Percentiles rank a stretch among this genome's conserved stretches.
phyloP scores from a whole-genome alignment of 2,888 invertebrate genomes.

The Ptilodon capucinus region DNA sequence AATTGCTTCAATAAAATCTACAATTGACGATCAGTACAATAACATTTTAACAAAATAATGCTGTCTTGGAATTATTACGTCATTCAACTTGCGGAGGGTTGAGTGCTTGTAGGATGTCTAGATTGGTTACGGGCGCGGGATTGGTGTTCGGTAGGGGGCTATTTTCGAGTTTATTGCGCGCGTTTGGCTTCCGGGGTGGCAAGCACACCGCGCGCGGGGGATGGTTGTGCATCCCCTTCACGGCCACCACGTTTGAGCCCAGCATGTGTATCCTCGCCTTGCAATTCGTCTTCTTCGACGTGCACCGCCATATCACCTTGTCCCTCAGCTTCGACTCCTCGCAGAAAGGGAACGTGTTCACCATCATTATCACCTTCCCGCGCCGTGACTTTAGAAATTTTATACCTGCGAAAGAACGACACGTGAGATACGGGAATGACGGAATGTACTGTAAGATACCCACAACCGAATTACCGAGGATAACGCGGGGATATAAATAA shows the following conservation, averaged over 20 bases:
- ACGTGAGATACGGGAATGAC: constrained; percentile 47
- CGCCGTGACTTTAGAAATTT: constrained; percentile 78
- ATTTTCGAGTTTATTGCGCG: constrained; percentile 41
- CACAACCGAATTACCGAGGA: constrained; percentile 2
- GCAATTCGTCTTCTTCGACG: constrained; percentile 80
- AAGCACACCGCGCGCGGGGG: constrained; percentile 64
- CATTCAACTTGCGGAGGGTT: constrained; percentile 39
- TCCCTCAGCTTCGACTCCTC: constrained; percentile 78
- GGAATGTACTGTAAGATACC: constrained; percentile 2
- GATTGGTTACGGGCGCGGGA: constrained; percentile 20
- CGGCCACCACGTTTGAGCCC: constrained; percentile 73
- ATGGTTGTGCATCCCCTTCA: constrained; percentile 79
- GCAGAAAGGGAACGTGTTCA: constrained; percentile 80
- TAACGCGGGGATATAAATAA: constrained; percentile 47
- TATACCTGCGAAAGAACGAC: constrained; percentile 69
- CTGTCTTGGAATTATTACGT: constrained; percentile 6
- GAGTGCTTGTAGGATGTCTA: constrained; percentile 23
- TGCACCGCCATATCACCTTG: constrained; percentile 80
- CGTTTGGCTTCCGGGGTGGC: constrained; percentile 43
- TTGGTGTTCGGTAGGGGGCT: constrained; percentile 11
- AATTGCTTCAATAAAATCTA: constrained; percentile 27
- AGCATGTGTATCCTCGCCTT: constrained; percentile 79
- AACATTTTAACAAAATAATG: constrained; percentile 10
- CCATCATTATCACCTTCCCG: constrained; percentile 80
- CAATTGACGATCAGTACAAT: constrained; percentile 13